Evolutionary conservation across 2,113 vertebrate genomes (phyloP).

Genomic region (Melospiza melodia): DNA sequence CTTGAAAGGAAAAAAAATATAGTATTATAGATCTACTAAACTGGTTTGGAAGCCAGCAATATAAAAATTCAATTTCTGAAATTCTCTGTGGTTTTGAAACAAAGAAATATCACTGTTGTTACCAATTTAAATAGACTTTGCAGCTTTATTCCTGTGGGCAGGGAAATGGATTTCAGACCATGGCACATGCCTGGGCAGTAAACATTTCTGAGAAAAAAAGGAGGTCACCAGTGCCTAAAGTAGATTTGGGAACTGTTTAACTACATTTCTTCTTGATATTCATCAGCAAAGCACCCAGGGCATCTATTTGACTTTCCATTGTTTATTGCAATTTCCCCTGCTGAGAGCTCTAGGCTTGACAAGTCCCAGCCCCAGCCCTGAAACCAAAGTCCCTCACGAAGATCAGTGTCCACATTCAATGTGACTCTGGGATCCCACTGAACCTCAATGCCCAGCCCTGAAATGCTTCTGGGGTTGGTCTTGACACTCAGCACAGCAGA

Average conservation of each 20-base stretch:
- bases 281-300: neutral
- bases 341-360: neutral
- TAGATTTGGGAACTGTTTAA: constrained; percentile 15
- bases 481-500: neutral
- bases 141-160: constrained; percentile 3
- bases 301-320: neutral
- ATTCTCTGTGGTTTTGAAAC: neutral
- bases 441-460: neutral
- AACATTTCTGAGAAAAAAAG: neutral
- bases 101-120: neutral
- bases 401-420: accelerated
- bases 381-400: neutral
- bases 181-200: neutral
- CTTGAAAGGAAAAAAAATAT: neutral
- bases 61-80: neutral
- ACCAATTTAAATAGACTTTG: neutral
- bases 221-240: neutral
- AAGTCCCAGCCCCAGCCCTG: neutral
- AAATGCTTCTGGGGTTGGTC: neutral
- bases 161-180: neutral
- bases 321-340: neutral
- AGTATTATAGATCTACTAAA: neutral
- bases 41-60: neutral
- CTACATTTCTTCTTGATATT: neutral
- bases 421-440: neutral